Base-by-base conservation (phyloP, 2,888 invertebrate species). In the Tiphia femorata region DNA sequence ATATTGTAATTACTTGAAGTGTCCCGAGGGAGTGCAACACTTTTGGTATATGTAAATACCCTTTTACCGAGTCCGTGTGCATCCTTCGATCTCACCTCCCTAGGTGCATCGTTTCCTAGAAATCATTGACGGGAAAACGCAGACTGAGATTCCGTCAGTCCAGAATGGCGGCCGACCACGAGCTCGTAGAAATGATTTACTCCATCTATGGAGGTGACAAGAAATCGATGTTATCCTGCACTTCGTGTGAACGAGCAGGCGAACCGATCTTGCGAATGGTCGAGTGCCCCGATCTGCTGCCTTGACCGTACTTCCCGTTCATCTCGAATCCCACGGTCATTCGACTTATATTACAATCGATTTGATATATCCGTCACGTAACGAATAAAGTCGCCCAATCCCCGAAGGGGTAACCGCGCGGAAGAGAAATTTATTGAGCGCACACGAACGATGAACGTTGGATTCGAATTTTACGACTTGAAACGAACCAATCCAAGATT, bases 171-270 rank as follows among this genome's bases (percentile, higher is more conserved):
- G 23, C 23, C 30, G 10, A 30, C 25, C 14, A 21, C 35, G 12
- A n/a, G 33, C 33, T 33, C 33, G 33, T 33, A 33, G 33, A 33
- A 33, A 33, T 33, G 33, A 33, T 33, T 33, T 33, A 33, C 33
- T 33, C 33, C 33, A n/a, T 33, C 33, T 33, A n/a, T 33, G 33
- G 16, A 6, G 38, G 48, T 19, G 44, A 16, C 23, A 27, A 27
- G 41, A 35, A 50, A 56, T 58, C 50, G 53, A 48, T 56, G 62
- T 49, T 46, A 33, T 42, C 49, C 33, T 33, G 12, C n/a, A n/a
- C 7, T 33, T 33, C 33, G 6, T n/a, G 8, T 14, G 33, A 33
- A 33, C 33, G 12, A 14, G 12, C 12, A 33, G 14, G 33, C 33
- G 33, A 12, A 33, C 12, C 33, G 33, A 33, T 12, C 33, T 14